Evolutionary conservation across 2,888 invertebrate species (phyloP).

Genomic region (Heliconius ethilla): DNA sequence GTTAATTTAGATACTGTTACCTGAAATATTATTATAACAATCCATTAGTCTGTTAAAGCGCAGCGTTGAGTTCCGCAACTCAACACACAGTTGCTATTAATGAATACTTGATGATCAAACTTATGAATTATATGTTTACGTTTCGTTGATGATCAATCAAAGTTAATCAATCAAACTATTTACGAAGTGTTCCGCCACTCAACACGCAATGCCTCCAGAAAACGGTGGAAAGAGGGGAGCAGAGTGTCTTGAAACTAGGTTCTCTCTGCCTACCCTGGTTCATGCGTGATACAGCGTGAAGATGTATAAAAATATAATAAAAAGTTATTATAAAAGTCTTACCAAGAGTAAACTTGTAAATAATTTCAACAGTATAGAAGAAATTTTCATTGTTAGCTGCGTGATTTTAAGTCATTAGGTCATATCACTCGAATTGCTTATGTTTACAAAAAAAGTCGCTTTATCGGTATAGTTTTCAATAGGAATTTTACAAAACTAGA

Average conservation of each 20-base stretch:
- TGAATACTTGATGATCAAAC: no score
- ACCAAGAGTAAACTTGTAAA: conserved; percentile 8
- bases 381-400: conserved; percentile 20
- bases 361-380: neutral
- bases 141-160: neutral
- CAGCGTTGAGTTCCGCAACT: neutral
- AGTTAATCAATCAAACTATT: neutral
- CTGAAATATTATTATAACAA: conserved; percentile 20
- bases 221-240: no score
- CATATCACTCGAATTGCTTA: neutral
- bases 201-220: no score
- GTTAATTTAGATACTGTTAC: conserved; percentile 10
- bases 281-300: no score
- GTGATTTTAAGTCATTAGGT: conserved; percentile 1
- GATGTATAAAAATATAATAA: no score
- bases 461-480: neutral
- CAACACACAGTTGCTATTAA: no score
- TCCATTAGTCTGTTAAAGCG: neutral
- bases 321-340: neutral
- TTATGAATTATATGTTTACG: neutral
- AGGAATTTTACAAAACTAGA: neutral
- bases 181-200: neutral
- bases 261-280: no score
- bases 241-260: neutral
- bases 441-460: neutral